phyloP scores from a whole-genome alignment of 2,113 vertebrate species.

The Cettia cetti region DNA sequence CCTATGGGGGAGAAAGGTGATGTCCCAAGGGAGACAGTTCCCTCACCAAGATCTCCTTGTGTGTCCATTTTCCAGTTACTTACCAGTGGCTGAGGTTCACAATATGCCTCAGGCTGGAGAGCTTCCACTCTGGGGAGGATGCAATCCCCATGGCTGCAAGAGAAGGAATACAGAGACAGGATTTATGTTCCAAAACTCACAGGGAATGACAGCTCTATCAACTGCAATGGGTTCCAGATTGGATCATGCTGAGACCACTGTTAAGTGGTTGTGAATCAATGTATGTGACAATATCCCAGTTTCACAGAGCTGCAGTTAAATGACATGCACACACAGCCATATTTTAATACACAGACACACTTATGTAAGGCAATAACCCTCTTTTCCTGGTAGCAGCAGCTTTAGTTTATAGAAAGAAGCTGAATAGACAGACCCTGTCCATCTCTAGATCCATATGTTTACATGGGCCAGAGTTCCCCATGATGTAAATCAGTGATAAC shows the following conservation, averaged over 20 bases:
- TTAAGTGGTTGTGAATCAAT: neutral
- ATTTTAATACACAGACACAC: neutral
- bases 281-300: neutral
- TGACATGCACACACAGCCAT: neutral
- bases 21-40: neutral
- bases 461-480: neutral
- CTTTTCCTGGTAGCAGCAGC: neutral
- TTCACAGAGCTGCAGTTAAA: neutral
- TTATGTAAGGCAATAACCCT: neutral
- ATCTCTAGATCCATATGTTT: neutral
- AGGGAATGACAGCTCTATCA: neutral
- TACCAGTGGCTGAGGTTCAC: neutral
- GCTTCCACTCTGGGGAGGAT: neutral
- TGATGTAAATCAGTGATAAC: neutral
- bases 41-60: neutral
- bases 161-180: neutral
- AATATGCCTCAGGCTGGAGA: neutral
- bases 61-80: neutral
- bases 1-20: too few relatives aligned
- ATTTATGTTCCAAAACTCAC: neutral
- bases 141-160: neutral
- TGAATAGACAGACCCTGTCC: neutral
- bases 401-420: neutral
- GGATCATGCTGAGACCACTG: neutral
- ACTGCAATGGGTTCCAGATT: neutral